A percentile compares a stretch with the other conserved stretches of the same genome.
phyloP scores from a whole-genome alignment of 2,113 vertebrate genomes.

The Pelecanoides urinatrix region DNA sequence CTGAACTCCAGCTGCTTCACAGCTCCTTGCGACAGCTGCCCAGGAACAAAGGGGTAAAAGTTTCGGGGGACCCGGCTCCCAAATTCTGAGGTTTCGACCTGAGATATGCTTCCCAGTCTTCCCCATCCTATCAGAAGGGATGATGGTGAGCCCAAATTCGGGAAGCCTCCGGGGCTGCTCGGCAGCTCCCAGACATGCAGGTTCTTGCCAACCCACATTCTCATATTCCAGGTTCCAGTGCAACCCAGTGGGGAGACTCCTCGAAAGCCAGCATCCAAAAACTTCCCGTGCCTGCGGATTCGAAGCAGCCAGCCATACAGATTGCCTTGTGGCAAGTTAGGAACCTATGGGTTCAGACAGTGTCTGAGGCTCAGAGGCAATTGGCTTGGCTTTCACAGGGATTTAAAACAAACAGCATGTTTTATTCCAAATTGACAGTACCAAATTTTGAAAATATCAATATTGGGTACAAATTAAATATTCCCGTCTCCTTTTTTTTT shows the following conservation, averaged over 20 bases:
- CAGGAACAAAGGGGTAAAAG: neutral
- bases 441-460: neutral
- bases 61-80: neutral
- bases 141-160: rapidly evolving
- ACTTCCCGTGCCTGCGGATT: neutral
- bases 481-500: neutral
- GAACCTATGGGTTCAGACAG: neutral
- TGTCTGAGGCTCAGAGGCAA: neutral
- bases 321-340: neutral
- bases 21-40: neutral
- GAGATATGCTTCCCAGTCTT: neutral
- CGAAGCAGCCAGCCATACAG: neutral
- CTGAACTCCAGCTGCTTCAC: neutral
- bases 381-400: neutral
- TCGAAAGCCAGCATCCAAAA: neutral
- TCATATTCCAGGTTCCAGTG: neutral
- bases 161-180: neutral
- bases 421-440: neutral
- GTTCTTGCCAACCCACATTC: neutral
- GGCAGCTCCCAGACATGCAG: neutral
- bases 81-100: neutral
- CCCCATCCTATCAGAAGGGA: neutral
- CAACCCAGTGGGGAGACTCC: neutral
- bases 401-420: neutral
- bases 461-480: neutral